Evolutionary conservation across 2,888 invertebrate genomes (phyloP), one percentile per base, ranked within the genome.

Genomic region (Chrysomela aeneicollis): DNA sequence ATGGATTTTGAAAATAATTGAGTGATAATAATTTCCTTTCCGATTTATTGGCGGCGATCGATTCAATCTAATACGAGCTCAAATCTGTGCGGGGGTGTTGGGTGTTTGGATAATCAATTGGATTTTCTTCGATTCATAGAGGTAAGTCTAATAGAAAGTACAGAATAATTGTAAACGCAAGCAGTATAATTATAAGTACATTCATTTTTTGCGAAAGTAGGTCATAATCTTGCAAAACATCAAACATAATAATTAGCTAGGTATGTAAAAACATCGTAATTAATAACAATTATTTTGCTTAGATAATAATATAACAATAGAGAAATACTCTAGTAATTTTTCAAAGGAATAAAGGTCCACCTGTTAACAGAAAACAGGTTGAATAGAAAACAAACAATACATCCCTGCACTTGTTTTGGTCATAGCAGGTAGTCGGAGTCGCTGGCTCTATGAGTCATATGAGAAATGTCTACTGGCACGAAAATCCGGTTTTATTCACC

Each of bases 191-290:
- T 59, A 32, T 54, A 21, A 22, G 58, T 59, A n/a, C 49, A 55
- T 30, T 62, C 49, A 59, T 50, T 61, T 61, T 53, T 46, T 55
- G 59, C 55, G 66, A 66, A 66, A 66, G 62, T 66, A 59, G 66
- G 66, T 66, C 66, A 62, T 42, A 62, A 62, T 53, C 55, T 62
- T 55, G 59, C 59, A 62, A 62, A 60, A 32, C 64, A 61, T 60
- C 59, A 60, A 65, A 60, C 49, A 59, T 54, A 50, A 49, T 54
- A 59, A 54, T 17, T 47, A 47, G 42, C 26, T 26, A 53, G 59
- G 49, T 35, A 15, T 47, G 53, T 62, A 50, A 51, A 26, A 26
- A 26, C 6, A 26, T 26, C 17, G 32, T 59, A 22, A 26, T 26
- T 6, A 26, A 26, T 6, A 26, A 26, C 26, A 26, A 26, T 26